phyloP scores from a whole-genome alignment of 2,888 invertebrate species.

The Ceramica pisi region DNA sequence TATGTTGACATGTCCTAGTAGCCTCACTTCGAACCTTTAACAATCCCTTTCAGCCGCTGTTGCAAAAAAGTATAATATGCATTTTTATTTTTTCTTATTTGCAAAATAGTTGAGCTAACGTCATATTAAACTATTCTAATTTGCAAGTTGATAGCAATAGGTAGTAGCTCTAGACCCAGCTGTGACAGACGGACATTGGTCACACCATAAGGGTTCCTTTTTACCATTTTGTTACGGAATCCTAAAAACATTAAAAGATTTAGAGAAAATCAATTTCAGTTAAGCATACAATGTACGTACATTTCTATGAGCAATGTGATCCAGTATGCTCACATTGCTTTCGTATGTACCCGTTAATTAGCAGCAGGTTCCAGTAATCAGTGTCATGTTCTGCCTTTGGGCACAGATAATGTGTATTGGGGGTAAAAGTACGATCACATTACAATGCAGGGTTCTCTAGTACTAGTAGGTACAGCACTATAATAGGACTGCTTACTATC shows the following conservation, averaged over 20 bases:
- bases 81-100: too few species aligned
- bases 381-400: neutral
- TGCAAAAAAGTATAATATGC: too few species aligned
- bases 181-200: too few species aligned
- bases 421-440: neutral
- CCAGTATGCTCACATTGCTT: neutral
- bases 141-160: too few species aligned
- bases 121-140: too few species aligned
- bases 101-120: too few species aligned
- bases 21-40: too few species aligned
- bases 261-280: conserved; percentile 9
- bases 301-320: neutral
- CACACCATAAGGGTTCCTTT: too few species aligned
- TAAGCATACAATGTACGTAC: neutral
- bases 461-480: neutral
- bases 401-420: conserved; percentile 2
- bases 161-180: too few species aligned
- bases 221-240: too few species aligned
- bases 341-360: neutral
- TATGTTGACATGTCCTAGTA: too few species aligned
- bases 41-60: too few species aligned
- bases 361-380: conserved; percentile 2
- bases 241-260: conserved; percentile 26
- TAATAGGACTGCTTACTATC: neutral
- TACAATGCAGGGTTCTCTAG: neutral